A percentile compares a stretch with the other conserved stretches of the same genome.
Evolutionary conservation across 2,113 vertebrate genomes (phyloP).

Genomic region (Sander lucioperca): DNA sequence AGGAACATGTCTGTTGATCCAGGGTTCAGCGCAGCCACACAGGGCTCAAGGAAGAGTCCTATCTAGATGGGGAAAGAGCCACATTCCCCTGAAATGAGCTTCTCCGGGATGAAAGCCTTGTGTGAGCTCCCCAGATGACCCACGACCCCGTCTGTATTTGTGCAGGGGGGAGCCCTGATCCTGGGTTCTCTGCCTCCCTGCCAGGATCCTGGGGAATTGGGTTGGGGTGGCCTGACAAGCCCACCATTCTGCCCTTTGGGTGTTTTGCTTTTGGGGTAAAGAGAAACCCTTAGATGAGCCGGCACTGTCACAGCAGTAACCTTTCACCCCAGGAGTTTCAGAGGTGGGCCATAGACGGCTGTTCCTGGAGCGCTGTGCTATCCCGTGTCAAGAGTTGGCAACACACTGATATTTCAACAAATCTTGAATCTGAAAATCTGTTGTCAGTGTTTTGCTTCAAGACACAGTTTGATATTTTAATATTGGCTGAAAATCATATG

Average conservation of each 20-base stretch:
- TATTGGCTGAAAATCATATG: constrained; percentile 48
- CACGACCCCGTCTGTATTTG: constrained; percentile 82
- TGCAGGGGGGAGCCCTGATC: constrained; percentile 81
- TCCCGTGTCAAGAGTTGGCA: constrained; percentile 45
- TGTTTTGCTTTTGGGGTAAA: constrained; percentile 78
- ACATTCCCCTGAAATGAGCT: constrained; percentile 86
- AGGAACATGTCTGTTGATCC: constrained; percentile 85
- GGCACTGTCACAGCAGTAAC: constrained; percentile 76
- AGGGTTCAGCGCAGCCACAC: constrained; percentile 86
- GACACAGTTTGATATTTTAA: constrained; percentile 63
- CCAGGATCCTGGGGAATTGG: constrained; percentile 72
- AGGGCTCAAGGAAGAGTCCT: constrained; percentile 83
- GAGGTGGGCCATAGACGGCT: constrained; percentile 64
- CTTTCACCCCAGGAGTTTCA: constrained; percentile 75
- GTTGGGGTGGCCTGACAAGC: constrained; percentile 74
- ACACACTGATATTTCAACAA: constrained; percentile 45
- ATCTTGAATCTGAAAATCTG: constrained; percentile 40
- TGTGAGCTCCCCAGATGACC: constrained; percentile 82
- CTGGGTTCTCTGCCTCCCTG: constrained; percentile 74
- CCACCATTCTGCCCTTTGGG: constrained; percentile 65
- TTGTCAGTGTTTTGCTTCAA: constrained; percentile 46
- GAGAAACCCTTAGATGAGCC: constrained; percentile 75
- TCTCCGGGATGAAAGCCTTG: constrained; percentile 83
- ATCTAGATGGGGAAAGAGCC: constrained; percentile 82
- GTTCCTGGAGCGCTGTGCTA: constrained; percentile 44